Evolutionary conservation across 2,888 invertebrate species (phyloP).

Genomic region (Erebia aethiops): DNA sequence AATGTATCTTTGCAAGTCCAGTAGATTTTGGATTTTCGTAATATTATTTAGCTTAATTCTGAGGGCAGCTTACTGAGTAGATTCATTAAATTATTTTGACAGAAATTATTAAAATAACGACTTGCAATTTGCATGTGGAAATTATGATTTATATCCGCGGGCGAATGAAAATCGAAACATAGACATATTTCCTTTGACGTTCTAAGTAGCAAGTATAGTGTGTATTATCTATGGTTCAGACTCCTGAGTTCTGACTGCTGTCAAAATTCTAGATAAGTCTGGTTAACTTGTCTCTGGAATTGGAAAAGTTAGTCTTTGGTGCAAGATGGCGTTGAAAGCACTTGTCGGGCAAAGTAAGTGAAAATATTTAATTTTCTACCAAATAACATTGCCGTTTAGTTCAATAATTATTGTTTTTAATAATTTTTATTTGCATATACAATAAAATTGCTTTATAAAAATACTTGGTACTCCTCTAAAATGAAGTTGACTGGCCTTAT

Average conservation of each 20-base stretch:
- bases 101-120: not conserved
- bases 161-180: not conserved
- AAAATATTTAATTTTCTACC: conserved; percentile 42
- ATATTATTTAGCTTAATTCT: not conserved
- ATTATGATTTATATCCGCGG: not conserved
- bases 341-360: conserved; percentile 94
- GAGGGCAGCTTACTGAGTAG: not conserved
- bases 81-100: not conserved
- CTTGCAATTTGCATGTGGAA: not conserved
- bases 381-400: not conserved
- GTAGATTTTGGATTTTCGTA: not conserved
- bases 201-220: not conserved
- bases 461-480: not conserved
- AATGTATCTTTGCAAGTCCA: not conserved
- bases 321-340: conserved; percentile 93
- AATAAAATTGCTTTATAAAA: not conserved
- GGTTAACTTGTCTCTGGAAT: too few relatives aligned
- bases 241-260: not conserved
- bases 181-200: not conserved
- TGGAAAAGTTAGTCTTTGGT: conserved; percentile 66
- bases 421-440: not conserved
- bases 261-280: conserved; percentile 4
- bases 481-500: conserved; percentile 27
- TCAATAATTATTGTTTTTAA: not conserved
- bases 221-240: too few relatives aligned